Percentiles rank a stretch among this genome's conserved stretches.
Conservation (phyloP, 2,797 vertebrate species). For the Capromys pilorides region DNA sequence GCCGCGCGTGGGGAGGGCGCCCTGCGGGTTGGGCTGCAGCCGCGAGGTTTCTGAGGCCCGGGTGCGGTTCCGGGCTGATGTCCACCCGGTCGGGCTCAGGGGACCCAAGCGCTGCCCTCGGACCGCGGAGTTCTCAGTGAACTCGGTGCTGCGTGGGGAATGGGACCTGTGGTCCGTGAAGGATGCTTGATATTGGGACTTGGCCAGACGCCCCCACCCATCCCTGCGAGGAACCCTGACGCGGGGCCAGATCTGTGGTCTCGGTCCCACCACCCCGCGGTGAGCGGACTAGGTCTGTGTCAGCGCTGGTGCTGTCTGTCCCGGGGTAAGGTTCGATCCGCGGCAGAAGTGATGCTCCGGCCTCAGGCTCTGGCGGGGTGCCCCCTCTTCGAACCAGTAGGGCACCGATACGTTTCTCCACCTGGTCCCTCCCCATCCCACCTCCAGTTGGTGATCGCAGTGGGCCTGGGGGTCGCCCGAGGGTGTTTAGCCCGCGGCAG, state of each 20-base stretch:
- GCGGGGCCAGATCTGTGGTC: background rate
- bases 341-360: background rate
- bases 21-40: background rate
- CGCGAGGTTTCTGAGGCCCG: background rate
- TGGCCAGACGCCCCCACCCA: background rate
- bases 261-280: background rate
- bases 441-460: background rate
- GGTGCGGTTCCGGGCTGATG: background rate
- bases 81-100: background rate
- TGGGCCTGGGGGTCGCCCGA: background rate
- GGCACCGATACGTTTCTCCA: background rate
- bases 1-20: background rate
- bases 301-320: background rate
- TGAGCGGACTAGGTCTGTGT: background rate
- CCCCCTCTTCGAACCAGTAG: background rate
- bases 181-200: conserved; percentile 62
- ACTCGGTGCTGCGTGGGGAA: background rate
- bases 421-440: background rate
- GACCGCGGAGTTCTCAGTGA: background rate
- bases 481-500: background rate
- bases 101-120: background rate
- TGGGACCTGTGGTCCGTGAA: background rate
- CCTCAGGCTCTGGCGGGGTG: background rate
- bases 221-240: background rate
- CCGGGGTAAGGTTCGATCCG: background rate